Conservation (phyloP, 2,888 invertebrate genomes). For the Calliopum simillimum region DNA sequence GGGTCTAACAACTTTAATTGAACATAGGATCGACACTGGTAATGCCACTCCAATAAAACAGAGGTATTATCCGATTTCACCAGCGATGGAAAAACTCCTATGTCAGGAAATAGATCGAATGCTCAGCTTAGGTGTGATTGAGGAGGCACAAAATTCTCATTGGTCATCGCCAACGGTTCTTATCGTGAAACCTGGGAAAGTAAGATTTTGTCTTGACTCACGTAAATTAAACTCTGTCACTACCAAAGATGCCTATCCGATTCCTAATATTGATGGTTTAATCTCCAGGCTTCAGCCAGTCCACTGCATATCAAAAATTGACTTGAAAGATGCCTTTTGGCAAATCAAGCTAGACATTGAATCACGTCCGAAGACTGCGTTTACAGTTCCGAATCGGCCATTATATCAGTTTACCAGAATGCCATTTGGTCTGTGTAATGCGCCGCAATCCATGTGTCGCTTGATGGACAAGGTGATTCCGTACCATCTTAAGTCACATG, state of each 20-base stretch:
- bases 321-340: slow-evolving; percentile 24
- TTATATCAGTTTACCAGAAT: too few relatives aligned
- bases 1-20: too few relatives aligned
- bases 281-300: slow-evolving; percentile 18
- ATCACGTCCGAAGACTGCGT: slow-evolving; percentile 2
- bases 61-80: too few relatives aligned
- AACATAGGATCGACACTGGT: too few relatives aligned
- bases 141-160: not conserved
- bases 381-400: slow-evolving; percentile 17
- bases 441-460: too few relatives aligned
- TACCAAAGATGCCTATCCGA: slow-evolving; percentile 15
- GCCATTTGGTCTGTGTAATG: too few relatives aligned
- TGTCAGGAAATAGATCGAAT: slow-evolving; percentile 14
- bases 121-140: slow-evolving; percentile 3
- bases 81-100: slow-evolving; percentile 14
- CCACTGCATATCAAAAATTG: slow-evolving; percentile 19
- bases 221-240: not conserved
- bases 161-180: slow-evolving; percentile 2
- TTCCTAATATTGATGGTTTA: slow-evolving; percentile 24
- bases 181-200: slow-evolving; percentile 19
- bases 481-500: too few relatives aligned
- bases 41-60: too few relatives aligned
- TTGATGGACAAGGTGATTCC: slow-evolving; percentile 1
- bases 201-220: not conserved
- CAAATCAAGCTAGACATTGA: slow-evolving; percentile 4